These are phyloP conservation scores for Rhingia rostrata DNA, from an alignment of 2,888 invertebrate species.

Conservation along the genomic window DNA sequence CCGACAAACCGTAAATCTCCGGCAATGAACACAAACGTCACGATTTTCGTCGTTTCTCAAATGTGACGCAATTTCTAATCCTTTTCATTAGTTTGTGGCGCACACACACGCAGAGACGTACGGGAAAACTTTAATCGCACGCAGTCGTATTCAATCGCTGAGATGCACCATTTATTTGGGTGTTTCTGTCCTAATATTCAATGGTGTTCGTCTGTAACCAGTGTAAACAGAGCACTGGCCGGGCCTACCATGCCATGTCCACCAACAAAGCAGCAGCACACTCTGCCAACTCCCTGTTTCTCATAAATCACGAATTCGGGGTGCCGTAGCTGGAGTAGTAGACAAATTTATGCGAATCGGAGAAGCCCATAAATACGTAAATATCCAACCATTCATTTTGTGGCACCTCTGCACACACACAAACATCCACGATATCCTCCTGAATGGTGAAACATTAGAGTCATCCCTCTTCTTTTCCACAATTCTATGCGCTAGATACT, in stretches of 20 bases:
- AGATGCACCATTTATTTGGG: conserved; percentile 16
- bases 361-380: conserved; percentile 71
- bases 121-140: conserved; percentile 20
- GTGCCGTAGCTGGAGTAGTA: conserved; percentile 25
- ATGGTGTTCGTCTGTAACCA: conserved; percentile 6
- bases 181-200: conserved; percentile 21
- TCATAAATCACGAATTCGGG: conserved; percentile 67
- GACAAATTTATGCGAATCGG: conserved; percentile 73
- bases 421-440: neutral
- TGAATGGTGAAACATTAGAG: conserved; percentile 12
- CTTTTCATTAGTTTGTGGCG: conserved; percentile 56
- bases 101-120: neutral
- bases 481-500: conserved; percentile 59
- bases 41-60: conserved; percentile 56
- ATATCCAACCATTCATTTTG: conserved; percentile 71
- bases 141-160: conserved; percentile 5
- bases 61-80: conserved; percentile 66
- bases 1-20: conserved; percentile 36
- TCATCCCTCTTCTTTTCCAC: conserved; percentile 55
- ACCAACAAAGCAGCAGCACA: conserved; percentile 21
- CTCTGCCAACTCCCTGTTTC: conserved; percentile 34
- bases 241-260: neutral
- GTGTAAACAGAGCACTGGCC: conserved; percentile 31
- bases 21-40: conserved; percentile 19
- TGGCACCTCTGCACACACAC: conserved; percentile 50